Evolutionary conservation across 2,113 vertebrate genomes (phyloP).

Genomic region (Hypocryptadius cinnamomeus): DNA sequence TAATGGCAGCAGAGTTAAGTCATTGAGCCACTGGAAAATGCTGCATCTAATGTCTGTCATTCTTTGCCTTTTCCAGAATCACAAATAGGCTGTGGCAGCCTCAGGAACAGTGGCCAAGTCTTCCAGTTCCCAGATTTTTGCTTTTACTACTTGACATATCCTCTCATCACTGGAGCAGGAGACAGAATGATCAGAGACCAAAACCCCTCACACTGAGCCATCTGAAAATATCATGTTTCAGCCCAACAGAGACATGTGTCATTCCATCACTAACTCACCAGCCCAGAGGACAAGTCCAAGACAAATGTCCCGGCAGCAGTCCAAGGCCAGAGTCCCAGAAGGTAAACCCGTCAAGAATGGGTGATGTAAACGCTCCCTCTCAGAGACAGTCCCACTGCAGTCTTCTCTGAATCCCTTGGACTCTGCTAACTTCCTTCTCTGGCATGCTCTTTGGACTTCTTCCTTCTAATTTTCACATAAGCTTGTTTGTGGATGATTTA

Average conservation of each 20-base stretch:
- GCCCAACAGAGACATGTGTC: neutral
- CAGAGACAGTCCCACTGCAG: slow-evolving; percentile 9
- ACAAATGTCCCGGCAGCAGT: neutral
- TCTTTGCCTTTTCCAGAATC: neutral
- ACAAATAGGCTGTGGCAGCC: neutral
- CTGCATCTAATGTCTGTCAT: neutral
- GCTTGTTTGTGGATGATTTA: neutral
- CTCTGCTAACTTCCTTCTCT: neutral
- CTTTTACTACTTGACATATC: neutral
- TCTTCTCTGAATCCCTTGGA: neutral
- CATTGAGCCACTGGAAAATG: neutral
- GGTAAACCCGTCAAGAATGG: neutral
- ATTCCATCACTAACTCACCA: slow-evolving; percentile 12
- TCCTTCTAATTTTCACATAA: slow-evolving; percentile 13
- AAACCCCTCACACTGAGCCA: neutral
- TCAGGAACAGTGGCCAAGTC: neutral
- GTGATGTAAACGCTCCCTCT: neutral
- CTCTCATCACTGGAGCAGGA: neutral
- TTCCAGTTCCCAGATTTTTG: neutral
- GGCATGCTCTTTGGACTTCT: slow-evolving; percentile 8
- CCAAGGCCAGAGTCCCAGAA: neutral
- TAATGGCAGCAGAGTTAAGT: neutral
- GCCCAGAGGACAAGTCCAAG: neutral
- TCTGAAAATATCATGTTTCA: neutral
- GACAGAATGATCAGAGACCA: neutral